These are phyloP conservation scores for Ophiothrix spiculata DNA, from an alignment of 35 echinoderm and acorn worm species.

Conservation along the genomic window DNA sequence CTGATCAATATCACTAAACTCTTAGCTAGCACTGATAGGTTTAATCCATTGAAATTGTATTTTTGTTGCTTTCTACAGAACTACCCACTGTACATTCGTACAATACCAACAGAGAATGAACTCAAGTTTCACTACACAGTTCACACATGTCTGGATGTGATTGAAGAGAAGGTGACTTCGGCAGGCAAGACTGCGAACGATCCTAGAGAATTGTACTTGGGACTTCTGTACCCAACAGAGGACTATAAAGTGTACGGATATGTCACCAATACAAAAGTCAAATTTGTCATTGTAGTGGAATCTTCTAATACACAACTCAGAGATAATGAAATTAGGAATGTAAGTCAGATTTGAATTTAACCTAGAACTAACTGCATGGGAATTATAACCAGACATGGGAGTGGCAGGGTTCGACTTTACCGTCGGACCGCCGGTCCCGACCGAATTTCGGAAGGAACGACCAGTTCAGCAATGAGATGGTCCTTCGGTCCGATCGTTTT, in stretches of 20 bases:
- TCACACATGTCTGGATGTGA: conserved; percentile 94
- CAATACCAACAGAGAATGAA: conserved; percentile 98
- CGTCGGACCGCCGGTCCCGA: no score
- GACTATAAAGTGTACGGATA: conserved; percentile 99
- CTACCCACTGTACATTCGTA: conserved; percentile 89
- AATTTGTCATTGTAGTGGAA: conserved; percentile 98
- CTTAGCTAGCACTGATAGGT: no score
- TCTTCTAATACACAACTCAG: conserved; percentile 91
- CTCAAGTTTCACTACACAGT: conserved; percentile 98
- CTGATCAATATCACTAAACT: no score
- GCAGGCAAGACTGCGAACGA: conserved; percentile 84
- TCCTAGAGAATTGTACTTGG: conserved; percentile 86
- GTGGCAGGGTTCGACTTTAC: no score
- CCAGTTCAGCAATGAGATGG: no score
- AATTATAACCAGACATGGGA: background rate
- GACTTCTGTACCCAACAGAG: conserved; percentile 92
- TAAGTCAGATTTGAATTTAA: conserved; percentile 41
- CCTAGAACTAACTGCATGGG: background rate
- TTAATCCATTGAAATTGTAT: background rate
- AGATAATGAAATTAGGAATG: conserved; percentile 97
- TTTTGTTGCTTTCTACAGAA: conserved; percentile 60
- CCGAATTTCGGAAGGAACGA: no score
- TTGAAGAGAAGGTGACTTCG: conserved; percentile 93
- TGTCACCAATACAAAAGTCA: conserved; percentile 97
- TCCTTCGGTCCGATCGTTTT: no score